These are phyloP conservation scores for Prinia subflava DNA, from an alignment of 2,113 vertebrate species.

Conservation along the genomic window DNA sequence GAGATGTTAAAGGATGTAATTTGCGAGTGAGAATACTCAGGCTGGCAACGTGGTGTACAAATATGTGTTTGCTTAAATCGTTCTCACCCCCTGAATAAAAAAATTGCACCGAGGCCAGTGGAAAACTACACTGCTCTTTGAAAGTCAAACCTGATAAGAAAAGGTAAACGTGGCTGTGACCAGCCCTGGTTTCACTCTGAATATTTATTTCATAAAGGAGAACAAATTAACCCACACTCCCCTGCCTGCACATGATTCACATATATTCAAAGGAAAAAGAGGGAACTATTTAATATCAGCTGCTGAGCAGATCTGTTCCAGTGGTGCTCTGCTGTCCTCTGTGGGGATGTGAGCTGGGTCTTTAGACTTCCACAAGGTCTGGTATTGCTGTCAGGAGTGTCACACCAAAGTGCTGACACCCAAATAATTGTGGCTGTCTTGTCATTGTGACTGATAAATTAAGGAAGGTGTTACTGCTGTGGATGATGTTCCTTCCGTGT, in stretches of 20 bases:
- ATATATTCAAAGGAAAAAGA: background rate
- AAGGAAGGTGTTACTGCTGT: background rate
- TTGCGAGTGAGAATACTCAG: background rate
- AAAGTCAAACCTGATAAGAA: background rate
- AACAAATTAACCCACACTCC: background rate
- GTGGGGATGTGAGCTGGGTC: background rate
- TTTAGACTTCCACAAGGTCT: background rate
- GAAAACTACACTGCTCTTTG: background rate
- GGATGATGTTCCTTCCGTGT: background rate
- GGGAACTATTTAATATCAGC: background rate
- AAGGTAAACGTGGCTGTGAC: background rate
- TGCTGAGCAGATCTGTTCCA: background rate
- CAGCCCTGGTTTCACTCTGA: background rate
- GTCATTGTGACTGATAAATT: background rate
- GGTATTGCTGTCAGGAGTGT: background rate
- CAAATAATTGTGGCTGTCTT: background rate
- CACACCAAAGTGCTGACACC: background rate
- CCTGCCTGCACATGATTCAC: background rate
- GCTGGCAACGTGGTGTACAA: background rate
- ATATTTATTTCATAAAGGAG: background rate
- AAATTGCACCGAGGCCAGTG: background rate
- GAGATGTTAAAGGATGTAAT: background rate
- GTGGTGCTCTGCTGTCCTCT: background rate
- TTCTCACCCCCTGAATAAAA: background rate
- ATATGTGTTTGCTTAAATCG: background rate